Evolutionary conservation across 2,888 invertebrate genomes (phyloP).

Genomic region (Eupithecia centaureata): DNA sequence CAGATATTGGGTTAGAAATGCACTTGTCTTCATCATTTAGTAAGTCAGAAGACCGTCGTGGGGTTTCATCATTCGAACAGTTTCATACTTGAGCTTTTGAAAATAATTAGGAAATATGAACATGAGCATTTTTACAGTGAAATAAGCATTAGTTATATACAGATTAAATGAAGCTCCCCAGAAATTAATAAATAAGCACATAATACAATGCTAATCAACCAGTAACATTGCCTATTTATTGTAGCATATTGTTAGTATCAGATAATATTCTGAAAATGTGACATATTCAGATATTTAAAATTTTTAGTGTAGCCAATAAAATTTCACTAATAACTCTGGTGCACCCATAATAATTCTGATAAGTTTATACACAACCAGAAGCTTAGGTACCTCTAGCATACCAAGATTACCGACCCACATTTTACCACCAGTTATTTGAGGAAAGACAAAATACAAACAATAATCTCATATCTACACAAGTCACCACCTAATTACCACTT

Average conservation of each 20-base stretch:
- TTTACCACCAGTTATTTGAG: neutral
- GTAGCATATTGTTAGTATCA: no score
- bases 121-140: neutral
- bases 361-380: neutral
- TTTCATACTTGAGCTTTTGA: conserved; percentile 2
- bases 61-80: conserved; percentile 79
- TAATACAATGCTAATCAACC: no score
- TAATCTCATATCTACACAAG: neutral
- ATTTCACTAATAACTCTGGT: neutral
- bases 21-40: conserved; percentile 73
- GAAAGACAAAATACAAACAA: neutral
- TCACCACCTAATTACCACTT: neutral
- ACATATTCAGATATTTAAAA: no score
- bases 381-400: neutral
- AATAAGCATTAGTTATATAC: neutral
- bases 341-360: neutral
- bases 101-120: neutral
- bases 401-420: neutral
- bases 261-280: neutral
- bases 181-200: no score
- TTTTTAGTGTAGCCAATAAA: neutral
- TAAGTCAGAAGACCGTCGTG: conserved; percentile 85
- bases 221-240: no score
- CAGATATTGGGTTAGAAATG: conserved; percentile 77
- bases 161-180: neutral